Base-by-base conservation (phyloP, 2,888 invertebrate species). In the Aleiodes testaceus region DNA sequence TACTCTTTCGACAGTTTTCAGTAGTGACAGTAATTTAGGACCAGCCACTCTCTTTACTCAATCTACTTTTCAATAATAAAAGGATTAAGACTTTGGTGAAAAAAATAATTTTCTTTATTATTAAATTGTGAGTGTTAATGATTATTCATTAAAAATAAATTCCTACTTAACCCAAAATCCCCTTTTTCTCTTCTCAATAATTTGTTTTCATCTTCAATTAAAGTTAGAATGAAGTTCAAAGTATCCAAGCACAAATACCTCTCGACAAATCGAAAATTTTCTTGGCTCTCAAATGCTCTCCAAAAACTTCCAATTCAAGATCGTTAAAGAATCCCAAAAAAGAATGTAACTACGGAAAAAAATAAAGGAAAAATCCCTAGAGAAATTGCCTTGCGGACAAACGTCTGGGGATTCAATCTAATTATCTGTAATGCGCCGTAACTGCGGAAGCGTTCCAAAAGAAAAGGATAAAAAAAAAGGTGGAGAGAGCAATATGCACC, bases 381-480 rank as follows among this genome's bases (percentile, higher is more conserved):
- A 22, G 22, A 52, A 52, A 52, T 52, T 12, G 52, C 22, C 22
- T 52, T 52, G 65, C 64, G 63, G 69, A 73, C 72, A 71, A 74
- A 69, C 72, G 68, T 67, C 69, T 66, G 73, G 77, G 77, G 73
- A 81, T 82, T 76, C 81, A 82, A 84, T 84, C 81, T 84, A 84
- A 84, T 85, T 84, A 84, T 79, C 80, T 77, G 80, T 82, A 83
- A 84, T 83, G 81, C 80, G 77, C 79, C 77, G 79, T 80, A 81
- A 81, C 79, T 80, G 26, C 80, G 80, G 80, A 82, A 82, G 80
- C 79, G 77, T 36, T 55, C 30, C 55, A 22, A 53, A 20, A 52
- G 44, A 53, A 52, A 36, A 47, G 18, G 50, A 16, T n/a, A 18
- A 52, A 22, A 18, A 18, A 66, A 26, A 26, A 18, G 18, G 52